These are phyloP conservation scores for Epicauta chinensis DNA, from an alignment of 1,140 invertebrate species.

Conservation along the genomic window DNA sequence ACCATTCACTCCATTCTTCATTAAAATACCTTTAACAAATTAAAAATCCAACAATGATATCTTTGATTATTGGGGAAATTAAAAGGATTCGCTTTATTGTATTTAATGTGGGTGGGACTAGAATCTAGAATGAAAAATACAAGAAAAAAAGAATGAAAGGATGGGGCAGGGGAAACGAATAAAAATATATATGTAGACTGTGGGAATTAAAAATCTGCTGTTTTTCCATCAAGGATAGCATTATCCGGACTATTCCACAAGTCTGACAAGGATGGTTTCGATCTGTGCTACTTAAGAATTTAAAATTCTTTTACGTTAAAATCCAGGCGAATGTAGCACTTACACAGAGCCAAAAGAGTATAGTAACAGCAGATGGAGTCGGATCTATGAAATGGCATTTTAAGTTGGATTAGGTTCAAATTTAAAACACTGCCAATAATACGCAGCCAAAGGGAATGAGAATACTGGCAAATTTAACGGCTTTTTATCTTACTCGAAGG, in stretches of 20 bases:
- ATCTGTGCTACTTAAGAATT: conserved; percentile 42
- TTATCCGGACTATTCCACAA: background rate
- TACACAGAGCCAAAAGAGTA: conserved; percentile 18
- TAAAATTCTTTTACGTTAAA: conserved; percentile 44
- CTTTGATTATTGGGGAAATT: background rate
- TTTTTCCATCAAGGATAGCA: conserved; percentile 33
- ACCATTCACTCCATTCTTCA: background rate
- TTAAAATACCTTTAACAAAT: conserved; percentile 1
- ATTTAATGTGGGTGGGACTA: background rate
- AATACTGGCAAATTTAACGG: conserved; percentile 33
- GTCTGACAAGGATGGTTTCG: conserved; percentile 22
- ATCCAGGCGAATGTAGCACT: conserved; percentile 41
- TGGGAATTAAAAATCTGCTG: conserved; percentile 46
- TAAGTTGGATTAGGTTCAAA: conserved; percentile 45
- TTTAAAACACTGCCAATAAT: conserved; percentile 42
- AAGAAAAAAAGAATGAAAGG: no score
- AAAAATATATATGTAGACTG: conserved; percentile 44
- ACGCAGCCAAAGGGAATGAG: conserved; percentile 35
- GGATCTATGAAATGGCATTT: conserved; percentile 46
- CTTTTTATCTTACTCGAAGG: conserved; percentile 16
- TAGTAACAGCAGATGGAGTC: conserved; percentile 28
- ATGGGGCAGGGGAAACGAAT: background rate
- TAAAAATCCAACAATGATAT: background rate
- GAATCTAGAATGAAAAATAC: no score
- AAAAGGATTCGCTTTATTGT: background rate